phyloP scores from a whole-genome alignment of 2,888 invertebrate species.

The Aplocera efformata region DNA sequence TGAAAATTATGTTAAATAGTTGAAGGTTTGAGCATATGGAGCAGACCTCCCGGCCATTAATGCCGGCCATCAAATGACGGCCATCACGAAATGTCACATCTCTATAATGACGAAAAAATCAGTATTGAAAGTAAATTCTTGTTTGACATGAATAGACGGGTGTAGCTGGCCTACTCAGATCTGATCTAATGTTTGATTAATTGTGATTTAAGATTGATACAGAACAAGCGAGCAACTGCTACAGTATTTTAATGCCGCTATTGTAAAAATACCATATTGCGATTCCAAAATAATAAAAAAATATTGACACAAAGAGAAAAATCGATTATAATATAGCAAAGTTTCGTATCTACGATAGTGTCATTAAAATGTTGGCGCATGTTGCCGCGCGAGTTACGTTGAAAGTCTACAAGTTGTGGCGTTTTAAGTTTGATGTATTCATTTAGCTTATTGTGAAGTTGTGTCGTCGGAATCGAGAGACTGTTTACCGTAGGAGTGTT shows the following conservation, averaged over 20 bases:
- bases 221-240: no score
- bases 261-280: no score
- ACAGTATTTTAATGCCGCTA: no score
- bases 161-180: constrained; percentile 50
- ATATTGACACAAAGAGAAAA: no score
- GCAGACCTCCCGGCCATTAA: no score
- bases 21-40: no score
- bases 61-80: constrained; percentile 25
- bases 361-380: not conserved
- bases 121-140: constrained; percentile 36
- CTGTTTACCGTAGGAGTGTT: constrained; percentile 52
- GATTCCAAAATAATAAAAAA: no score
- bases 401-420: constrained; percentile 28
- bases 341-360: no score
- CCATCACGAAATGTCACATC: constrained; percentile 16
- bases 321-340: no score
- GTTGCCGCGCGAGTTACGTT: constrained; percentile 12
- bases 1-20: no score
- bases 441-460: constrained; percentile 37
- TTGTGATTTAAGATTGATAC: no score
- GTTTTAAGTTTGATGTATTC: constrained; percentile 25
- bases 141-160: constrained; percentile 28
- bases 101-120: constrained; percentile 22
- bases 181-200: constrained; percentile 26
- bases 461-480: constrained; percentile 47